Evolutionary conservation across 1,140 invertebrate species (phyloP).

Genomic region (Lanistes nyassanus): DNA sequence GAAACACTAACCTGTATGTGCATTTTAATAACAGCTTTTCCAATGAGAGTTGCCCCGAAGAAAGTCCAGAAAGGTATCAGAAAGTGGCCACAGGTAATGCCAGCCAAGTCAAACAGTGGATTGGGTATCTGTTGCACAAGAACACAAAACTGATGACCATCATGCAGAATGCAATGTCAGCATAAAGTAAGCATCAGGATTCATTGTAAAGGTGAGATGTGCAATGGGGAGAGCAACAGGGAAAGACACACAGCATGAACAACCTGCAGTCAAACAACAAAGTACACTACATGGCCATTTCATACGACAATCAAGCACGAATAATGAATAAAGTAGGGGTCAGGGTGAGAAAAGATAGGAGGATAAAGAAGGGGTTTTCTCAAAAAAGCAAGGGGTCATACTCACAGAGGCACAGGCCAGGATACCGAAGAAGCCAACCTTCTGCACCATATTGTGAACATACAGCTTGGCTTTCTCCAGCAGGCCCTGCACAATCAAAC

Average conservation of each 20-base stretch:
- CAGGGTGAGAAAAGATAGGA: too few relatives aligned
- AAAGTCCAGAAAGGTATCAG: conserved; percentile 99
- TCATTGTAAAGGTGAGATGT: too few relatives aligned
- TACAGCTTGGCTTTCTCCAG: conserved; percentile 84
- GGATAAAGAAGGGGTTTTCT: too few relatives aligned
- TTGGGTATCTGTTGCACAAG: conserved; percentile 86
- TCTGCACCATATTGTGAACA: conserved; percentile 92
- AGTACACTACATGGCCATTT: too few relatives aligned
- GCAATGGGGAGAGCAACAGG: too few relatives aligned
- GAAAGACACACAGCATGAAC: too few relatives aligned
- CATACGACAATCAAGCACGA: too few relatives aligned
- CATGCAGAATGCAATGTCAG: too few relatives aligned
- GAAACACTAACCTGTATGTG: conserved; percentile 82
- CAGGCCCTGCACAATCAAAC: conserved; percentile 69
- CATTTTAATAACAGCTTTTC: conserved; percentile 99
- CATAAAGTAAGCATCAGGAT: too few relatives aligned
- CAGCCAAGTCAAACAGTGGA: conserved; percentile 97
- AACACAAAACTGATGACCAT: too few relatives aligned
- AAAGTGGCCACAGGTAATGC: conserved; percentile 98
- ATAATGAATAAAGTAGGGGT: too few relatives aligned
- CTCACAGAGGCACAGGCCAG: conserved; percentile 93
- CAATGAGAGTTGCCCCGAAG: conserved; percentile 98
- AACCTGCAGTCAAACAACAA: too few relatives aligned
- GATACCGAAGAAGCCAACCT: conserved; percentile 97
- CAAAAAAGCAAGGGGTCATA: conserved; percentile 28